A percentile compares a stretch with the other conserved stretches of the same genome.
phyloP scores from a whole-genome alignment of 1,140 invertebrate species.

The Colletes gigas region DNA sequence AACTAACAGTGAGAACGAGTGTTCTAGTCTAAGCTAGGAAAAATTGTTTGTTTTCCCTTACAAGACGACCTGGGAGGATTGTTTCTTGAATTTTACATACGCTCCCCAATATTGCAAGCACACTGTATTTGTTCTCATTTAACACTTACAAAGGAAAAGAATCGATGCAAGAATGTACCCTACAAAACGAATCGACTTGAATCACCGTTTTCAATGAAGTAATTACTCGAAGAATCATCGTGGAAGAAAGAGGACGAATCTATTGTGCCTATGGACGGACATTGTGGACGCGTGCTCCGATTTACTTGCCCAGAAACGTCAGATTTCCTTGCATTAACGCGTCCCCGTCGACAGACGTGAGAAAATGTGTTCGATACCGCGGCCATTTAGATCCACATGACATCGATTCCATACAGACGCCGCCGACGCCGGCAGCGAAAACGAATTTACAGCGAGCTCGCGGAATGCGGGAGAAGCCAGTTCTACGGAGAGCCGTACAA shows the following conservation, averaged over 20 bases:
- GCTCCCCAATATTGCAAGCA: too few species aligned
- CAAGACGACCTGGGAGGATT: too few species aligned
- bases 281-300: not conserved
- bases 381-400: conserved; percentile 1
- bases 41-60: too few species aligned
- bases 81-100: not conserved
- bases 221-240: not conserved
- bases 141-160: too few species aligned
- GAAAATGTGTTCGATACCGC: conserved; percentile 9
- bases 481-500: conserved; percentile 41
- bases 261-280: not conserved
- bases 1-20: not conserved
- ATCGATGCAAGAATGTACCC: too few species aligned
- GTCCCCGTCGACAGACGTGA: conserved; percentile 8
- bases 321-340: conserved; percentile 5
- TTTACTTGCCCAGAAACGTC: conserved; percentile 29
- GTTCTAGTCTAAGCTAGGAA: not conserved
- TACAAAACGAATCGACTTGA: too few species aligned
- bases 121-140: too few species aligned
- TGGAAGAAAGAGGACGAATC: not conserved
- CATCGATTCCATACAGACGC: conserved; percentile 12
- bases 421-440: not conserved
- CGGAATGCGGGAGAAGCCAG: conserved; percentile 24
- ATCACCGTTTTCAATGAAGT: too few species aligned
- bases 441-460: conserved; percentile 18